Percentiles rank a stretch among this genome's conserved stretches.
phyloP scores from a whole-genome alignment of 2,888 invertebrate species.

The Drosophila borealis region DNA sequence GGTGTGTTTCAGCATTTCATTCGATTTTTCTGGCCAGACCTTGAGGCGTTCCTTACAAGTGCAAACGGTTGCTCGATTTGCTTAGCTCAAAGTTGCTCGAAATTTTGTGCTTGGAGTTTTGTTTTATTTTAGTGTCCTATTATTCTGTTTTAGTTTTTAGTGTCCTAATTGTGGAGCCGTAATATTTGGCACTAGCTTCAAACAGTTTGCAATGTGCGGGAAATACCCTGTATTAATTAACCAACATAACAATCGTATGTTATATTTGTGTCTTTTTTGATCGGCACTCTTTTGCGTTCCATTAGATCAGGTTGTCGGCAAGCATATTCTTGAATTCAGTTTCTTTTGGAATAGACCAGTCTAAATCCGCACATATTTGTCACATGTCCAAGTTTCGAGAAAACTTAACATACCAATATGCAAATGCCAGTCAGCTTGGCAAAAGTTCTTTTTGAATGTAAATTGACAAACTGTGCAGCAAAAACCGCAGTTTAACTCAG shows the following conservation, averaged over 20 bases:
- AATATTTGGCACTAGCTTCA: not conserved
- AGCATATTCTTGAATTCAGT: not conserved
- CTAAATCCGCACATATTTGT: slow-evolving; percentile 15
- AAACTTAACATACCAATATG: slow-evolving; percentile 37
- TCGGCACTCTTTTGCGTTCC: too few species aligned
- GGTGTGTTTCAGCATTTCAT: slow-evolving; percentile 14
- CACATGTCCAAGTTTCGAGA: slow-evolving; percentile 7
- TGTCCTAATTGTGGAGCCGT: slow-evolving; percentile 1
- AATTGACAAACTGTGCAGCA: slow-evolving; percentile 44
- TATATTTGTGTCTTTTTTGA: not conserved
- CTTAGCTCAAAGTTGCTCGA: slow-evolving; percentile 17
- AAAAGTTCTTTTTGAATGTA: slow-evolving; percentile 33
- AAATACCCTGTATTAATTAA: not conserved
- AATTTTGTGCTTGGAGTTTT: slow-evolving; percentile 34
- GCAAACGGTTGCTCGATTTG: slow-evolving; percentile 33
- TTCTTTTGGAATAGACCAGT: not conserved
- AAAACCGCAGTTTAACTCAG: slow-evolving; percentile 34
- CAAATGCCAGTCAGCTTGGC: slow-evolving; percentile 51
- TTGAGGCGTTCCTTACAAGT: slow-evolving; percentile 41
- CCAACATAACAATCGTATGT: not conserved
- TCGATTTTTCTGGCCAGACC: slow-evolving; percentile 32
- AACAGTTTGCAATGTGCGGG: not conserved
- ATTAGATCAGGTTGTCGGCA: not conserved
- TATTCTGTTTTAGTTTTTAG: not conserved
- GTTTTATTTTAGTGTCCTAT: slow-evolving; percentile 1